Percentiles rank a stretch among this genome's conserved stretches.
Conservation (phyloP, 2,797 vertebrate species). For the Sphenodon punctatus region DNA sequence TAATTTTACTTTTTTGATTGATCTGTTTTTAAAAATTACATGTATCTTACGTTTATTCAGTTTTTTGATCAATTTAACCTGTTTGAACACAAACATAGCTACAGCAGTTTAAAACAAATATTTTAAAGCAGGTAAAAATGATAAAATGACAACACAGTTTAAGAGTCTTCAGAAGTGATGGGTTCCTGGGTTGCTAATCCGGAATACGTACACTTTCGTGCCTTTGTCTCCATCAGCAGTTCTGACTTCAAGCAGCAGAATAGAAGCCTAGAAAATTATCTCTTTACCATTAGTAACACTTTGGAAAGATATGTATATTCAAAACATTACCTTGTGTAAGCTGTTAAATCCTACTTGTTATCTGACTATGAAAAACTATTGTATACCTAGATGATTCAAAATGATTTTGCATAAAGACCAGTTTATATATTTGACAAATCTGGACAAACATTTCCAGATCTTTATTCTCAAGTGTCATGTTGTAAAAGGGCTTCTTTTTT, state of each 20-base stretch:
- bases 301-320: conserved; percentile 99
- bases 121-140: conserved; percentile 90
- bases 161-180: conserved; percentile 99
- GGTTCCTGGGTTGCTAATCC: conserved; percentile 99
- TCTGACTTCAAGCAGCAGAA: conserved; percentile 99
- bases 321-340: conserved; percentile 99
- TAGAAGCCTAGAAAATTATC: conserved; percentile 99
- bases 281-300: conserved; percentile 99
- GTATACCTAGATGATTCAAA: conserved; percentile 68
- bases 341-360: conserved; percentile 75
- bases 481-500: conserved; percentile 76
- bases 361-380: conserved; percentile 77
- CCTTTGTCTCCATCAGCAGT: conserved; percentile 99
- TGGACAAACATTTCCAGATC: conserved; percentile 65
- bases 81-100: conserved; percentile 87
- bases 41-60: conserved; percentile 84
- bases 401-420: conserved; percentile 57
- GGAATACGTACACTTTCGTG: conserved; percentile 99
- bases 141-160: conserved; percentile 92
- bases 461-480: conserved; percentile 58
- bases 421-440: conserved; percentile 69
- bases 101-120: conserved; percentile 84
- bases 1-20: conserved; percentile 78
- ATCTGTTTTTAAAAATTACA: conserved; percentile 77
- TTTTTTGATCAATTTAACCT: conserved; percentile 87